Conservation (phyloP, 1,140 invertebrate species). For the Apocrypta bakeri region DNA sequence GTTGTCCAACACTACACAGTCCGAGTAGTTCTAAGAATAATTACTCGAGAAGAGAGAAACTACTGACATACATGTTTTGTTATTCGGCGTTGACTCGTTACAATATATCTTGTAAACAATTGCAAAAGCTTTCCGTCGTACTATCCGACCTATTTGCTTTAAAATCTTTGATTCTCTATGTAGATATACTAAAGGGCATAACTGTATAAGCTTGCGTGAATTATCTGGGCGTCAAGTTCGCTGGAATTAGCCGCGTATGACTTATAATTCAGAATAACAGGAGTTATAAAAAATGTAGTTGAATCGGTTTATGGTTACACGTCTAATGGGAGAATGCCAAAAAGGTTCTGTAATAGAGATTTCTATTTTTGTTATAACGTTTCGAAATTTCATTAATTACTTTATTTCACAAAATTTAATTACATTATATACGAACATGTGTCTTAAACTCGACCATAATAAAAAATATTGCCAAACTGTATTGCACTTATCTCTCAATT, state of each 20-base stretch:
- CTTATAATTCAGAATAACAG: too few species aligned
- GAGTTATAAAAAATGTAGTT: not conserved
- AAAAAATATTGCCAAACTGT: not conserved
- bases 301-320: too few species aligned
- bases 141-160: not conserved
- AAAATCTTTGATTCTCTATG: not conserved
- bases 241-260: not conserved
- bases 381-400: not conserved
- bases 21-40: too few species aligned
- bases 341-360: not conserved
- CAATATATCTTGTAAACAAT: not conserved
- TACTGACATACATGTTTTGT: not conserved
- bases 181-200: too few species aligned
- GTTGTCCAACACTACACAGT: not conserved
- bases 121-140: not conserved
- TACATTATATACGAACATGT: not conserved
- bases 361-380: not conserved
- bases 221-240: not conserved
- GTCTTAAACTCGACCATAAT: not conserved
- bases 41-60: too few species aligned
- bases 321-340: not conserved
- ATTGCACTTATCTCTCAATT: too few species aligned
- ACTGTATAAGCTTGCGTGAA: too few species aligned
- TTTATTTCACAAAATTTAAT: slow-evolving; percentile 3
- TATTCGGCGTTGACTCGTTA: not conserved